Evolutionary conservation across 2,113 vertebrate genomes (phyloP), one percentile per base, ranked within the genome.

Genomic region (Vidua macroura): DNA sequence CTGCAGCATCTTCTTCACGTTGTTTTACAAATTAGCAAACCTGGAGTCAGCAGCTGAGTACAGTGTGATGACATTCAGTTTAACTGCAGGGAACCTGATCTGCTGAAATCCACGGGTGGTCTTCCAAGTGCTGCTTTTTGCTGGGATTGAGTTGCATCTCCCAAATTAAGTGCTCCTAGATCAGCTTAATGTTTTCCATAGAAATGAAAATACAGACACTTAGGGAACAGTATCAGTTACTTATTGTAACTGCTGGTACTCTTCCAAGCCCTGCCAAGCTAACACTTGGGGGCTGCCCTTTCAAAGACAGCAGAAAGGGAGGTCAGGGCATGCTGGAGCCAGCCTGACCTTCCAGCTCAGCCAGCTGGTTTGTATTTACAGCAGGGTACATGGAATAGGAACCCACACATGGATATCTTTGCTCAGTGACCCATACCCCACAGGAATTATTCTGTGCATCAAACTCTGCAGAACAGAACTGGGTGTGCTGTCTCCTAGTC

Each of bases 11-110:
- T 84, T 64, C 85, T 74, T 83, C 93, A 80, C 28, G 6, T 87
- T 92, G 62, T 84, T 90, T 95, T 89, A 83, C 83, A 96, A 95
- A 95, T 89, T 85, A 92, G 88, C 77, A 87, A 74, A 82, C 86
- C 85, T 93, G 74, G 77, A 77, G 64, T 63, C 58, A 82, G 78
- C 86, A 68, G 79, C 88, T 30, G 5, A 13, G 62, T 81, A 37
- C 44, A 27, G 63, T 46, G 68, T 37, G 72, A n/a, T 85, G 83
- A 75, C 84, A 88, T 91, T 94, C 76, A 74, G 74, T 90, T 92
- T 86, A 93, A 92, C 79, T 69, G 83, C 6, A 0, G 77, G 75
- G 28, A 27, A 75, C 59, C 60, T 76, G 66, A 69, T 75, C 69
- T 91, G 85, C 74, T 33, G 27, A 60, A 91, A 82, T 53, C 84